Evolutionary conservation across 2,888 invertebrate genomes (phyloP).

Genomic region (Yponomeuta sedellus): DNA sequence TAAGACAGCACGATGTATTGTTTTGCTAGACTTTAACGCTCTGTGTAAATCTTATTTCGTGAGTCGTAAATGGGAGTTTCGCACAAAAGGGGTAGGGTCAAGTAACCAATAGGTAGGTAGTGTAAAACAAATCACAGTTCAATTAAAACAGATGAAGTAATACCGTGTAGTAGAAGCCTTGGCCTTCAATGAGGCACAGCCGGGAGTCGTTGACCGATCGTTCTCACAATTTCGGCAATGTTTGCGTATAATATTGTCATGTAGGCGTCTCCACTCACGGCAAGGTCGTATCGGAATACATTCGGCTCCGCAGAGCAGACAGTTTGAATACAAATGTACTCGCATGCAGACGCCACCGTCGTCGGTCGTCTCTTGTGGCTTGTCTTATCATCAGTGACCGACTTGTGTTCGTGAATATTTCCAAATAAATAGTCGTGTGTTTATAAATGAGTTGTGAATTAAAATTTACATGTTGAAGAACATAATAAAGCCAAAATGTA

Average conservation of each 20-base stretch:
- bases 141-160: background rate
- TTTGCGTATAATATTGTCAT: slow-evolving; percentile 45
- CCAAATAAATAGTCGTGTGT: background rate
- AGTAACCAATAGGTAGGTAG: background rate
- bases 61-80: too few relatives aligned
- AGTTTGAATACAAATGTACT: slow-evolving; percentile 34
- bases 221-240: slow-evolving; percentile 23
- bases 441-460: too few relatives aligned
- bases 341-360: slow-evolving; percentile 10
- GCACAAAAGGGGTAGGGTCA: too few relatives aligned
- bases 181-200: slow-evolving; percentile 6
- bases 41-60: too few relatives aligned
- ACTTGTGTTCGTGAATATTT: background rate
- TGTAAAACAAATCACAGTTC: background rate
- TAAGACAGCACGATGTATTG: too few relatives aligned
- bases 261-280: slow-evolving; percentile 50
- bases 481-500: too few relatives aligned
- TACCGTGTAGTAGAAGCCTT: background rate
- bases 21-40: too few relatives aligned
- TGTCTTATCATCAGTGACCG: background rate
- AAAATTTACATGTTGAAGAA: too few relatives aligned
- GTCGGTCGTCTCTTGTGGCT: background rate
- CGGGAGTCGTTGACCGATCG: slow-evolving; percentile 22
- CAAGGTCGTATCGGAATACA: slow-evolving; percentile 47
- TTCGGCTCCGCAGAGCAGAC: slow-evolving; percentile 9